Evolutionary conservation across 2,797 vertebrate species (phyloP).

Genomic region (Sebastes itinus): DNA sequence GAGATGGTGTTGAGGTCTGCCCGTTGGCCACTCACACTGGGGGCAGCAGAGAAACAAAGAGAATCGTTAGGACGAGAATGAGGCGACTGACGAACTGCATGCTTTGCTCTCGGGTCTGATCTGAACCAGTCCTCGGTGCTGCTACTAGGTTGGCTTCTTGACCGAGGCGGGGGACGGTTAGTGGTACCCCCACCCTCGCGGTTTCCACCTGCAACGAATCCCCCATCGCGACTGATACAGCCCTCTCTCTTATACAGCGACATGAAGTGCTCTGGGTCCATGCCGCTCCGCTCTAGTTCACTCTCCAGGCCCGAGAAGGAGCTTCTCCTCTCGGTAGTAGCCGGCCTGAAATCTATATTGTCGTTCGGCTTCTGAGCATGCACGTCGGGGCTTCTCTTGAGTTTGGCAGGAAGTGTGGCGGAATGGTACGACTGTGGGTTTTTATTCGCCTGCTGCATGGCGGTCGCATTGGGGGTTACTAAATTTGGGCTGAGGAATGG

Average conservation of each 20-base stretch:
- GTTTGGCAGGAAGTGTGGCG: conserved; percentile 83
- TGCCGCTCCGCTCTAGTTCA: conserved; percentile 70
- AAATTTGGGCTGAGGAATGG: conserved; percentile 72
- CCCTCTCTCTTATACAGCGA: conserved; percentile 61
- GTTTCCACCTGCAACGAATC: conserved; percentile 30
- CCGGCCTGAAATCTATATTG: conserved; percentile 66
- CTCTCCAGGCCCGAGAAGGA: conserved; percentile 78
- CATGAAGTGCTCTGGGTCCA: conserved; percentile 70
- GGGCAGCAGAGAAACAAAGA: conserved; percentile 92
- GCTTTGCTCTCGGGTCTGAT: conserved; percentile 71
- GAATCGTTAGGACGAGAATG: conserved; percentile 82
- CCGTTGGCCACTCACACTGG: conserved; percentile 88
- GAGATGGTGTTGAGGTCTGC: conserved; percentile 89
- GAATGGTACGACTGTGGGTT: conserved; percentile 72
- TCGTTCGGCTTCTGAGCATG: conserved; percentile 69
- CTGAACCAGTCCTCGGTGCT: conserved; percentile 76
- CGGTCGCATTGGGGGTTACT: conserved; percentile 43
- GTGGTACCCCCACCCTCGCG: conserved; percentile 40
- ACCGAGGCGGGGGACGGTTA: conserved; percentile 62
- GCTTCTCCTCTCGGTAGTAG: conserved; percentile 71
- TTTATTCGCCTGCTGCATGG: conserved; percentile 58
- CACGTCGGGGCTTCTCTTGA: conserved; percentile 79
- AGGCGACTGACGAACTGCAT: conserved; percentile 78
- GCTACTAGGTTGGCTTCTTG: conserved; percentile 72
- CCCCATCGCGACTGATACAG: conserved; percentile 40